These are phyloP conservation scores for Cheilosia vernalis DNA, from an alignment of 2,888 invertebrate species.

Conservation along the genomic window DNA sequence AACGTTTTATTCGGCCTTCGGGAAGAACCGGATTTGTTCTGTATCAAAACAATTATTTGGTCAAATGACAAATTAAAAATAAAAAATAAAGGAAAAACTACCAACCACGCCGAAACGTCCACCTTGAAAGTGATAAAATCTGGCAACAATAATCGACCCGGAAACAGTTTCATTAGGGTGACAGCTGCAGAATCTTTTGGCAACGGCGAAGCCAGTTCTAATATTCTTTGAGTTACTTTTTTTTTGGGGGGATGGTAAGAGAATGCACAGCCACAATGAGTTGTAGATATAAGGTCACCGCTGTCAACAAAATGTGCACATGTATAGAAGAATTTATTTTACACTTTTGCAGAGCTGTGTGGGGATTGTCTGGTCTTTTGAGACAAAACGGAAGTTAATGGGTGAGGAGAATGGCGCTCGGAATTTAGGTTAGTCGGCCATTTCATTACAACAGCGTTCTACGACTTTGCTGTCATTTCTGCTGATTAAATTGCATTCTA, in stretches of 20 bases:
- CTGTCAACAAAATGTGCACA: conserved; percentile 23
- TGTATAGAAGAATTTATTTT: conserved; percentile 3
- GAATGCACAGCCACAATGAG: conserved; percentile 2
- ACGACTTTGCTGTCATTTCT: not conserved
- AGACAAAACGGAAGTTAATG: conserved; percentile 34
- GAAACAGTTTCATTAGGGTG: conserved; percentile 19
- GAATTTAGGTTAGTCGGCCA: conserved; percentile 44
- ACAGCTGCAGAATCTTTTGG: conserved; percentile 8
- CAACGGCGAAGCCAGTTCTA: not conserved
- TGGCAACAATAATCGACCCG: conserved; percentile 24
- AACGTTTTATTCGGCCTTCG: conserved; percentile 22
- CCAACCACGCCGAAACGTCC: conserved; percentile 1
- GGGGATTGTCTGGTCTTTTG: conserved; percentile 34
- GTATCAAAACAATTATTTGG: conserved; percentile 46
- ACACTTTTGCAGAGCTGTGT: conserved; percentile 8
- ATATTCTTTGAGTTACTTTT: conserved; percentile 26
- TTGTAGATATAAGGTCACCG: conserved; percentile 13
- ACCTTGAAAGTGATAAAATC: conserved; percentile 34
- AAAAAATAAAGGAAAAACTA: conserved; percentile 2
- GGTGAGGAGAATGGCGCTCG: not conserved
- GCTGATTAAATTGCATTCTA: conserved; percentile 22
- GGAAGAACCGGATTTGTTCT: conserved; percentile 12
- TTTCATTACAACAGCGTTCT: conserved; percentile 5
- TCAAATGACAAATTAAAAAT: conserved; percentile 13
- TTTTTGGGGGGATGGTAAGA: not conserved